Percentiles rank a stretch among this genome's conserved stretches.
phyloP scores from a whole-genome alignment of 2,797 vertebrate genomes.

The Enteromius afrohamiltoni region DNA sequence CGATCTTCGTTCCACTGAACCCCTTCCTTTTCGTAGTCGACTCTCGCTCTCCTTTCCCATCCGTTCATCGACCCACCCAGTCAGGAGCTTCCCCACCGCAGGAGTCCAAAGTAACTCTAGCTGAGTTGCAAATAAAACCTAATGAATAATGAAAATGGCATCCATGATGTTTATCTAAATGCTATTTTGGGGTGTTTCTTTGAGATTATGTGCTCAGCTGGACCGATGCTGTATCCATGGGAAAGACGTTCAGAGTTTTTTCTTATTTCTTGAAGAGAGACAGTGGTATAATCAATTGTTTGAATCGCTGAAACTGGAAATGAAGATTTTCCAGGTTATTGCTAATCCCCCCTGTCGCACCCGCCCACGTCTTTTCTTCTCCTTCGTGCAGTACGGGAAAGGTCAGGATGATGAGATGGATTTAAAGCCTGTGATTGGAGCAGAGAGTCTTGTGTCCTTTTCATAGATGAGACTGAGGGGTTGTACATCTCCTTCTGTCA shows the following conservation, averaged over 20 bases:
- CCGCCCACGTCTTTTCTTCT: conserved; percentile 44
- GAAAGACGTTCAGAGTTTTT: conserved; percentile 56
- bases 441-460: conserved; percentile 69
- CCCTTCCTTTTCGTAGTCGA: conserved; percentile 7
- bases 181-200: conserved; percentile 57
- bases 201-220: conserved; percentile 61
- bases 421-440: conserved; percentile 71
- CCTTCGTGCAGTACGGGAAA: conserved; percentile 59
- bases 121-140: neutral
- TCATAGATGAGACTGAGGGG: conserved; percentile 73
- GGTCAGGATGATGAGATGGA: conserved; percentile 59
- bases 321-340: conserved; percentile 51
- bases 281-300: conserved; percentile 31
- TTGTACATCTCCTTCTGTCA: conserved; percentile 61
- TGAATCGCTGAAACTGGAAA: conserved; percentile 44
- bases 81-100: neutral
- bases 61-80: conserved; percentile 27
- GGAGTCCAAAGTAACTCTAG: conserved; percentile 18
- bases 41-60: conserved; percentile 2
- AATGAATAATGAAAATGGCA: conserved; percentile 18
- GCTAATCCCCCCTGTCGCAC: conserved; percentile 43
- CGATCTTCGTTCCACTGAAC: neutral
- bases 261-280: conserved; percentile 14
- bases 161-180: conserved; percentile 44
- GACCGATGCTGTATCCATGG: conserved; percentile 61